Evolutionary conservation across 2,113 vertebrate genomes (phyloP).

Genomic region (Barnardius zonarius): DNA sequence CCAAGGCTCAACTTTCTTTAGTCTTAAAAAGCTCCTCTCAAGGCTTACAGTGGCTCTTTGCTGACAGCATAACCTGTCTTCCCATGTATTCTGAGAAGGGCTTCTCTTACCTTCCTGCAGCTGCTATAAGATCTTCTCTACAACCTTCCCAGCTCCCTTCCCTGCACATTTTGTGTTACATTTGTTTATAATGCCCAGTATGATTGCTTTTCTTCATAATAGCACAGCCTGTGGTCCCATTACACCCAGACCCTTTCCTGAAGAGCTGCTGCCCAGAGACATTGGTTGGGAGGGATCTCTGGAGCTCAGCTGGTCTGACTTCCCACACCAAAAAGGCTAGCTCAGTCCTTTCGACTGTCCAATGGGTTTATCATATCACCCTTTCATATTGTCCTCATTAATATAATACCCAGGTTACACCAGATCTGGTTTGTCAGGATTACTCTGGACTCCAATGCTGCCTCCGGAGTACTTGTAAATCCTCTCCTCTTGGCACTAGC

Average conservation of each 20-base stretch:
- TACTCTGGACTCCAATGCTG: background rate
- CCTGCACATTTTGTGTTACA: background rate
- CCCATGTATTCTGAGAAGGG: background rate
- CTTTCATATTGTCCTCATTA: background rate
- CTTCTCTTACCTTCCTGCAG: background rate
- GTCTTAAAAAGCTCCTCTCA: background rate
- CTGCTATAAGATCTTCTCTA: background rate
- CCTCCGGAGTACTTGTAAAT: slow-evolving; percentile 20
- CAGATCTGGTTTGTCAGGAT: background rate
- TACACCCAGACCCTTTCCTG: background rate
- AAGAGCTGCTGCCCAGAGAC: background rate
- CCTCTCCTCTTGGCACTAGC: background rate
- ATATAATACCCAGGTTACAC: background rate
- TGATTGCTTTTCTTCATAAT: background rate
- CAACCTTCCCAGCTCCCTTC: background rate
- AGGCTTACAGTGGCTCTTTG: background rate
- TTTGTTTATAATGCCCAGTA: background rate
- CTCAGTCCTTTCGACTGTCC: background rate
- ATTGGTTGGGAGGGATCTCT: background rate
- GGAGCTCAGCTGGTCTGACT: background rate
- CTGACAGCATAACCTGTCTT: background rate
- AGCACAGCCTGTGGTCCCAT: background rate
- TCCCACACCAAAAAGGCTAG: background rate
- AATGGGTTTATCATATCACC: background rate
- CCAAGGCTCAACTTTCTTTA: background rate